Percentiles rank a stretch among this genome's conserved stretches.
Evolutionary conservation across 2,113 vertebrate species (phyloP).

Genomic region (Zeus faber): DNA sequence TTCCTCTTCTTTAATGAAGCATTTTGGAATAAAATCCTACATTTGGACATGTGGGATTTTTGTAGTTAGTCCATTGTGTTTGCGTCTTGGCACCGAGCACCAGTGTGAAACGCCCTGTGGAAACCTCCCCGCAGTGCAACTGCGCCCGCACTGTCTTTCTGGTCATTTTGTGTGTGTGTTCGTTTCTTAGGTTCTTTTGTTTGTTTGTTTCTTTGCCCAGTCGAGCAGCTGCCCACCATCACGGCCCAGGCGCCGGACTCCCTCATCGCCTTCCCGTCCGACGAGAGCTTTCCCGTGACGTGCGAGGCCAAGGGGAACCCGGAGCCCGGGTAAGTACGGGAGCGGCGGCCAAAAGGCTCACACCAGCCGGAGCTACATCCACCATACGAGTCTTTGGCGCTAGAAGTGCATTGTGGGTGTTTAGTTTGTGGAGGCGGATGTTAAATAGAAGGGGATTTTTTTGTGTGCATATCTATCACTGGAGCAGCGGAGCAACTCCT

Average conservation of each 20-base stretch:
- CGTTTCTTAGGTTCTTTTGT: slow-evolving; percentile 16
- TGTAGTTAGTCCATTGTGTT: background rate
- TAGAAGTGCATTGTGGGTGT: slow-evolving; percentile 13
- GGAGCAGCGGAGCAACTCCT: too few relatives aligned
- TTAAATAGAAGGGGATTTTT: too few relatives aligned
- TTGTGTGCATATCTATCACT: too few relatives aligned
- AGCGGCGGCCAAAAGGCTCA: background rate
- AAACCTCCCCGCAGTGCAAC: too few relatives aligned
- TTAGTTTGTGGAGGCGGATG: too few relatives aligned
- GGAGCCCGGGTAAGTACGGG: slow-evolving; percentile 81
- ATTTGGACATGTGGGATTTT: background rate
- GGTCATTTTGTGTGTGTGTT: slow-evolving; percentile 29
- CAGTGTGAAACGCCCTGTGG: too few relatives aligned
- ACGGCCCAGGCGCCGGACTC: slow-evolving; percentile 77
- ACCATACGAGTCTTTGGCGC: background rate
- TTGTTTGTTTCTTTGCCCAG: slow-evolving; percentile 69
- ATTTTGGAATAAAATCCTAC: slow-evolving; percentile 18
- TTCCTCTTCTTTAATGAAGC: too few relatives aligned
- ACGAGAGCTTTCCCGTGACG: slow-evolving; percentile 86
- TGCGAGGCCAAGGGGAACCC: slow-evolving; percentile 95
- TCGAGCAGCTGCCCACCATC: slow-evolving; percentile 91
- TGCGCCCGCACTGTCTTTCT: slow-evolving; percentile 23
- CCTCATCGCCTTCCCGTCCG: slow-evolving; percentile 89
- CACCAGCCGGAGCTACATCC: background rate
- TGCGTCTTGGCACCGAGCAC: background rate